phyloP scores from a whole-genome alignment of 1,140 invertebrate species.

The Hylaeus anthracinus region DNA sequence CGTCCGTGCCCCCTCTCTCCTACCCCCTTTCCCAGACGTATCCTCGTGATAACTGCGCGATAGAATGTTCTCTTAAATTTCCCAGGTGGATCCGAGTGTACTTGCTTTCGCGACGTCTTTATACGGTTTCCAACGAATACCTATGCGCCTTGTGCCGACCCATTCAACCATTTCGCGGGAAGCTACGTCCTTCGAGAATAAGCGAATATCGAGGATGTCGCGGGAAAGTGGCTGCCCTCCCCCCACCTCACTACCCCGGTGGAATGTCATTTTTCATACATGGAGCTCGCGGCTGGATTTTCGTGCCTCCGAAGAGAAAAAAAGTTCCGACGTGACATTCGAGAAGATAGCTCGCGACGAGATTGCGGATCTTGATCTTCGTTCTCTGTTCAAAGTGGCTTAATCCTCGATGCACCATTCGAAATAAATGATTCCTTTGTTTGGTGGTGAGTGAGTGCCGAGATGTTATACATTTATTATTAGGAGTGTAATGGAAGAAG shows the following conservation, averaged over 20 bases:
- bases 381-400: no score
- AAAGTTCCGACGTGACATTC: no score
- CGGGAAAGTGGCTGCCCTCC: slow-evolving; percentile 42
- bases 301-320: neutral
- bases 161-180: slow-evolving; percentile 56
- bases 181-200: slow-evolving; percentile 61
- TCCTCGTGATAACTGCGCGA: slow-evolving; percentile 65
- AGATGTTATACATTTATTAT: no score
- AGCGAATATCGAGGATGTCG: slow-evolving; percentile 64
- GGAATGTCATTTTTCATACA: slow-evolving; percentile 41
- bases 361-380: no score
- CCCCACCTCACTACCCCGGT: no score
- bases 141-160: slow-evolving; percentile 36
- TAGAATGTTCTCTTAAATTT: slow-evolving; percentile 69
- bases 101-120: slow-evolving; percentile 65
- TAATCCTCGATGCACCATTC: no score
- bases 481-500: no score
- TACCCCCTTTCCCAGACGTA: slow-evolving; percentile 13
- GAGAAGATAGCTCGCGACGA: no score
- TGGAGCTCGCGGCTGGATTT: slow-evolving; percentile 39
- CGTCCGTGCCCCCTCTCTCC: slow-evolving; percentile 22
- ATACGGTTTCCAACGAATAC: slow-evolving; percentile 58
- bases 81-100: slow-evolving; percentile 62
- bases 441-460: no score
- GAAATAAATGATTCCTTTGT: no score